Percentiles rank a stretch among this genome's conserved stretches.
Evolutionary conservation across 2,113 vertebrate species (phyloP).

Genomic region (Penelope pileata): DNA sequence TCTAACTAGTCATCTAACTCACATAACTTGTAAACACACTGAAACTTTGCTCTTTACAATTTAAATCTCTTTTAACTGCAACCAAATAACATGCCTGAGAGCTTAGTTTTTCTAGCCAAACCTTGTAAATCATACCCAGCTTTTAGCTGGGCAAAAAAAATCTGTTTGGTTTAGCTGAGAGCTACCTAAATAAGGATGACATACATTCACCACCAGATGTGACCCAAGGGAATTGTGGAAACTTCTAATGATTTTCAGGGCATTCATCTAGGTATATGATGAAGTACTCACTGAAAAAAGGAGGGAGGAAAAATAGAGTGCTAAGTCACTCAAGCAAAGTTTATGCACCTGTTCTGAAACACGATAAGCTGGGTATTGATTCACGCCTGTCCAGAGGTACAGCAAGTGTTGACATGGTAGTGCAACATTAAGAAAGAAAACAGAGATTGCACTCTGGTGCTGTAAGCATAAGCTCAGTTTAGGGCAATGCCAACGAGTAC

Average conservation of each 20-base stretch:
- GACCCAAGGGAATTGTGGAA: background rate
- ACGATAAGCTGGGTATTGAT: background rate
- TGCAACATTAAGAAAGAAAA: background rate
- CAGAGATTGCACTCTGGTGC: background rate
- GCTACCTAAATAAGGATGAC: background rate
- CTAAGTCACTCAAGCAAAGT: constrained; percentile 46
- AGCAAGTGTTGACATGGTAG: background rate
- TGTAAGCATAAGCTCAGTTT: background rate
- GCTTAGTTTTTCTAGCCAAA: background rate
- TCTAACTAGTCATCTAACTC: background rate
- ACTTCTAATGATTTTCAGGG: constrained; percentile 43
- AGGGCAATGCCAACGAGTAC: background rate
- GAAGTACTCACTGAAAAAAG: constrained; percentile 22
- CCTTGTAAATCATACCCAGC: background rate
- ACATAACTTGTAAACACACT: background rate
- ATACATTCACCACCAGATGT: background rate
- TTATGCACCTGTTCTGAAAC: constrained; percentile 61
- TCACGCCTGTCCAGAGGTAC: constrained; percentile 8
- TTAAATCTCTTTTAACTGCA: background rate
- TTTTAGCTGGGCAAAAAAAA: background rate
- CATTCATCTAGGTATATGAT: background rate
- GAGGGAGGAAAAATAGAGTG: constrained; percentile 25
- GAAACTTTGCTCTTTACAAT: background rate
- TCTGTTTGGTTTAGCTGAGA: background rate
- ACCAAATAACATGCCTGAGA: background rate